These are phyloP conservation scores for Gavia stellata DNA, from an alignment of 2,113 vertebrate genomes.

Conservation along the genomic window DNA sequence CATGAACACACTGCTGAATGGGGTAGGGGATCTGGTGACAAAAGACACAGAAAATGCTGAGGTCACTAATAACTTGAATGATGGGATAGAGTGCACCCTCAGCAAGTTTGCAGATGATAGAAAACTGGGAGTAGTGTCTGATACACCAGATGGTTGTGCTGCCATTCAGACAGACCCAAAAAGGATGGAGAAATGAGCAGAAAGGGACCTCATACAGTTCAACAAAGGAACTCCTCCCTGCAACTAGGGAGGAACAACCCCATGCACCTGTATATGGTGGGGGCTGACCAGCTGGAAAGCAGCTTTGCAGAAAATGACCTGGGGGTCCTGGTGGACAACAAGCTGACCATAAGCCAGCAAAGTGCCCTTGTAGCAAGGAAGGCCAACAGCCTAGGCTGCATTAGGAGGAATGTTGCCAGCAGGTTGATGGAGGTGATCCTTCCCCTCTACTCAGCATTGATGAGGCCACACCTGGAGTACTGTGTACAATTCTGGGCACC, in stretches of 20 bases:
- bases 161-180: neutral
- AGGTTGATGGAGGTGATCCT: fast-evolving
- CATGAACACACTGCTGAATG: neutral
- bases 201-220: neutral
- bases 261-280: neutral
- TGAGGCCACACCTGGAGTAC: neutral
- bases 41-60: neutral
- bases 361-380: neutral
- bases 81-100: neutral
- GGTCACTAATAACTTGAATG: neutral
- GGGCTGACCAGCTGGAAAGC: neutral
- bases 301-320: neutral
- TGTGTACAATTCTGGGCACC: neutral
- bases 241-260: neutral
- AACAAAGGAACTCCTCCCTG: neutral
- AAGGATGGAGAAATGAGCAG: neutral
- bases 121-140: neutral
- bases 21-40: neutral
- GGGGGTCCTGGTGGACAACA: neutral
- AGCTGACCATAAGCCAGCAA: neutral
- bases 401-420: neutral
- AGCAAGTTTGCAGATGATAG: neutral
- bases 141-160: neutral
- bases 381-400: neutral
- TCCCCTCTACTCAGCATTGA: neutral